A percentile compares a stretch with the other conserved stretches of the same genome.
Evolutionary conservation across 53 echinoderm and acorn worm species (phyloP).

Genomic region (Antedon mediterranea): DNA sequence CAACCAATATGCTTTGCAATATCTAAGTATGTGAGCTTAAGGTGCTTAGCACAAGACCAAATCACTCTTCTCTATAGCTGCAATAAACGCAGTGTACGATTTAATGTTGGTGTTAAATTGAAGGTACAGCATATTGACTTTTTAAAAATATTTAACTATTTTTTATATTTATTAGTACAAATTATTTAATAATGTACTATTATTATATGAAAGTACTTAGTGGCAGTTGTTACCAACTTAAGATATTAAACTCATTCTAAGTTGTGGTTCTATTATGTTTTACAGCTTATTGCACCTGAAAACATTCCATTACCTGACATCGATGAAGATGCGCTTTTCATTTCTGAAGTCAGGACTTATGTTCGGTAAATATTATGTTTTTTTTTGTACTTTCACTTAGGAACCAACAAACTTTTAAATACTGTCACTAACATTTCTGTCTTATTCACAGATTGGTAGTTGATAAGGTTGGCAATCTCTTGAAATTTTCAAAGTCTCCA

Average conservation of each 20-base stretch:
- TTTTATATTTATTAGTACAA: no score
- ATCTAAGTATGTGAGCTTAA: constrained; percentile 55
- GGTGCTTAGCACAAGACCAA: constrained; percentile 86
- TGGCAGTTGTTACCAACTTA: no score
- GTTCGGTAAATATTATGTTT: no score
- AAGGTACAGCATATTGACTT: constrained; percentile 49
- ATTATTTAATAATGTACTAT: no score
- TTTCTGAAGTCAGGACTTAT: constrained; percentile 77
- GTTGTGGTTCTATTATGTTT: neutral
- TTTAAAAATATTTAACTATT: no score
- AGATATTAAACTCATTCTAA: neutral
- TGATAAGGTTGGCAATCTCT: constrained; percentile 66
- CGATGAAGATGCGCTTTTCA: constrained; percentile 69
- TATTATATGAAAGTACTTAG: no score
- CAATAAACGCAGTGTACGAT: constrained; percentile 47
- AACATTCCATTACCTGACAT: constrained; percentile 55
- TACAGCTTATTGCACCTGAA: constrained; percentile 68
- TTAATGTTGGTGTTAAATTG: constrained; percentile 77
- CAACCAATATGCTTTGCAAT: constrained; percentile 94
- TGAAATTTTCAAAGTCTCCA: constrained; percentile 78
- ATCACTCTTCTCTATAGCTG: constrained; percentile 58
- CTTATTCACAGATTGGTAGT: constrained; percentile 36
- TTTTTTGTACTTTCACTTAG: no score
- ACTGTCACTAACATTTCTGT: no score
- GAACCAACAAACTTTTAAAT: no score